Conservation (phyloP, 2,113 vertebrate species). For the Ptilorrhoa leucosticta region DNA sequence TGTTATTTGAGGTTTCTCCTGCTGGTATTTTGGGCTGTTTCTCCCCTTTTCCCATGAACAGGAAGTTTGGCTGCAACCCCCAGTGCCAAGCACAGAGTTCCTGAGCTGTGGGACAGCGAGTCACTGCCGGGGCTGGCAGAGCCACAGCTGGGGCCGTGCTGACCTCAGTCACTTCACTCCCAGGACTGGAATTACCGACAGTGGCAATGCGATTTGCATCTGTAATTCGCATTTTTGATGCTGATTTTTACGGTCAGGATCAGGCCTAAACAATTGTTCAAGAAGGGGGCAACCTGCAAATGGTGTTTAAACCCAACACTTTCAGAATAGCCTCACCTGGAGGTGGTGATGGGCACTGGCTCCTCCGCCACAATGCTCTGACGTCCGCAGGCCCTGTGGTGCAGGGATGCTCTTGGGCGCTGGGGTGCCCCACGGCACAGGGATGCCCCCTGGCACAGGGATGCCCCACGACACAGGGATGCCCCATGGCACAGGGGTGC, state of each 20-base stretch:
- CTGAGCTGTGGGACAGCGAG: background rate
- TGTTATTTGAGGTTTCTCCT: background rate
- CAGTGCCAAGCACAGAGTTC: background rate
- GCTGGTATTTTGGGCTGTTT: background rate
- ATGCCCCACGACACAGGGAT: background rate
- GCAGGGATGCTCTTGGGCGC: rapidly evolving
- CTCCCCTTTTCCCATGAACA: background rate
- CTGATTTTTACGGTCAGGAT: background rate
- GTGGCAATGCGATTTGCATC: background rate
- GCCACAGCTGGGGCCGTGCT: background rate
- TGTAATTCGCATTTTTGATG: background rate
- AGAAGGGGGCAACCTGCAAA: background rate
- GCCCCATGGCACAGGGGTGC: background rate
- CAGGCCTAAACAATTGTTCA: background rate
- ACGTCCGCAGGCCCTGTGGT: rapidly evolving
- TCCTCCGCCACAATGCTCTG: background rate
- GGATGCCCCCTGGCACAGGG: background rate
- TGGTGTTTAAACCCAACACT: background rate
- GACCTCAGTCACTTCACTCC: background rate
- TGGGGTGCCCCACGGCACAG: background rate
- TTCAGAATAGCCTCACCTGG: background rate
- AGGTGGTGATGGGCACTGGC: background rate
- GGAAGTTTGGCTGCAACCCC: background rate
- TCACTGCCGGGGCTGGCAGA: background rate
- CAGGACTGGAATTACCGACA: background rate